Evolutionary conservation across 2,888 invertebrate genomes (phyloP), one percentile per base, ranked within the genome.

Genomic region (Amblyteles armatorius): DNA sequence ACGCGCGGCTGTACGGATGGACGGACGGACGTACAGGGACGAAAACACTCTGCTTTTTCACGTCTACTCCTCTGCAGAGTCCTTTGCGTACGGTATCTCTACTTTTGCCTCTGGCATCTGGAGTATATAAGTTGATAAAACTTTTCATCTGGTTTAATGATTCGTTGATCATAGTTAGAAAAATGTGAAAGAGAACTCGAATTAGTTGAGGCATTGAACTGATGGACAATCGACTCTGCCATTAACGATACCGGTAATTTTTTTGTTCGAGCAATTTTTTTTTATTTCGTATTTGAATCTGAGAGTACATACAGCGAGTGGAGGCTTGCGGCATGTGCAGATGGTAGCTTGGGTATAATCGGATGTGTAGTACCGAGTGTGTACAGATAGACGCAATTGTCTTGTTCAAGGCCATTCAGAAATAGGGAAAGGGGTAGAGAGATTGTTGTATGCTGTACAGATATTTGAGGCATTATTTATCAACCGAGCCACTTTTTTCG

Each of bases 1-100:
- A 76, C 79, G 50, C 67, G 50, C 52, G 55, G 71, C 89, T 87
- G 84, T 79, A 88, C 86, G 82, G n/a, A n/a, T n/a, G n/a, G 78
- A 87, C 88, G 40, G 11, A 40, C 7, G 81, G 81, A 26, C 57
- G 76, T 81, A 55, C 83, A 83, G 84, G 52, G 72, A 72, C 72
- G 55, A 81, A 68, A 74, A 71, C 82, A 71, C 60, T 79, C 79
- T 65, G 76, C 33, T 67, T 79, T 79, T 44, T 69, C 55, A 11
- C 52, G 60, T 48, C 79, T 44, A 48, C 67, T 72, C 67, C 52
- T 60, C 13, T 13, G 60, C 13, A 26, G 60, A 60, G 6, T 29
- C 9, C 5, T 29, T 60, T 13, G 16, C 26, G 13, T 22, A 11
- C 11, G 11, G 50, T 50, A 16, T 57, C 22, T 4, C 11, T 26